Conservation (phyloP, 30 jellyfish, hydroid and myxozoan genomes). For the Hydractinia echinata region DNA sequence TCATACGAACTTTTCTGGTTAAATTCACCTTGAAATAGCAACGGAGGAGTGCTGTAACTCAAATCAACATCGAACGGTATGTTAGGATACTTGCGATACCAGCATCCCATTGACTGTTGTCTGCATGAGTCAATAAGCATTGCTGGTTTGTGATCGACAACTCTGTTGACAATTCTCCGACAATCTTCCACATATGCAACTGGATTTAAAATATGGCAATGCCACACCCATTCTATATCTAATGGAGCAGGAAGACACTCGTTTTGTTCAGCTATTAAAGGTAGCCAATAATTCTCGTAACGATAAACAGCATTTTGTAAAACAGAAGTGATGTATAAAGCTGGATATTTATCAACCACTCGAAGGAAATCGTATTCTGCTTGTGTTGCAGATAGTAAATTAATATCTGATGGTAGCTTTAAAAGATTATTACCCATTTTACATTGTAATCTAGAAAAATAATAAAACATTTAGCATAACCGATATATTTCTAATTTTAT, state of each 20-base stretch:
- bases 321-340: background rate
- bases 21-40: slow-evolving; percentile 19
- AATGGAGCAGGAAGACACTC: slow-evolving; percentile 31
- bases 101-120: slow-evolving; percentile 34
- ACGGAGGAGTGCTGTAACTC: slow-evolving; percentile 43
- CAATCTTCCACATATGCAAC: slow-evolving; percentile 36
- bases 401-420: slow-evolving; percentile 23
- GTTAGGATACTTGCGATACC: slow-evolving; percentile 73
- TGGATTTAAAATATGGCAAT: slow-evolving; percentile 43
- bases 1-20: slow-evolving; percentile 33
- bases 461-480: background rate
- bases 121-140: slow-evolving; percentile 9
- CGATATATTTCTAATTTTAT: too few relatives aligned
- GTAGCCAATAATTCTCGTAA: slow-evolving; percentile 43
- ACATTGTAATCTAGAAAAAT: background rate
- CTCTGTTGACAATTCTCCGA: slow-evolving; percentile 23
- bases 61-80: slow-evolving; percentile 58
- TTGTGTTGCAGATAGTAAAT: slow-evolving; percentile 27
- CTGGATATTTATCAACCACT: slow-evolving; percentile 15
- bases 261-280: slow-evolving; percentile 30
- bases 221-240: slow-evolving; percentile 60
- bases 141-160: slow-evolving; percentile 36
- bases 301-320: slow-evolving; percentile 35
- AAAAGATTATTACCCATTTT: slow-evolving; percentile 24
- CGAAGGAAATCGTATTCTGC: slow-evolving; percentile 41